These are phyloP conservation scores for Drosophila paranaensis DNA, from an alignment of 2,888 invertebrate genomes.

Conservation along the genomic window DNA sequence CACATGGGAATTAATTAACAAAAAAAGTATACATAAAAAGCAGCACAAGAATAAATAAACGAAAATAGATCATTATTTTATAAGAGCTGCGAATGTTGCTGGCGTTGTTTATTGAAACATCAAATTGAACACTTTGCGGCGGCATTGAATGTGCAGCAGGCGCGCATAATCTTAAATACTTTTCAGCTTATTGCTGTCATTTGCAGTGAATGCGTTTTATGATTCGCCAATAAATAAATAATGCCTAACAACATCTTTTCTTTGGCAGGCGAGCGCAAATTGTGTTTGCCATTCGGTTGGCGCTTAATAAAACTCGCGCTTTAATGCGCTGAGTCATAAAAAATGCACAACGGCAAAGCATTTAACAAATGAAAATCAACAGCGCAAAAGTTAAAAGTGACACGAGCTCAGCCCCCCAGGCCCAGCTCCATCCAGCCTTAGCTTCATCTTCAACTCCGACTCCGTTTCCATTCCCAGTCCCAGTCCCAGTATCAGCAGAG, in stretches of 20 bases:
- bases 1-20: slow-evolving; percentile 28
- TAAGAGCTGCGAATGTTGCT: slow-evolving; percentile 49
- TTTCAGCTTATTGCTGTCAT: slow-evolving; percentile 3
- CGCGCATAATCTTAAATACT: slow-evolving; percentile 3
- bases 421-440: background rate
- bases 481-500: slow-evolving; percentile 21
- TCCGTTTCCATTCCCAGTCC: background rate
- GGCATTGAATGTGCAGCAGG: slow-evolving; percentile 28
- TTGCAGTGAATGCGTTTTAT: slow-evolving; percentile 27
- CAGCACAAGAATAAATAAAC: slow-evolving; percentile 16
- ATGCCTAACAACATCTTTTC: slow-evolving; percentile 26
- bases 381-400: slow-evolving; percentile 59
- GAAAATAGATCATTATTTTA: slow-evolving; percentile 57
- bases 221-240: slow-evolving; percentile 36
- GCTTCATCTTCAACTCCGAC: background rate
- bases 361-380: slow-evolving; percentile 61
- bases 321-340: slow-evolving; percentile 44
- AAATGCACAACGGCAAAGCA: slow-evolving; percentile 46
- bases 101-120: slow-evolving; percentile 66
- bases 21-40: slow-evolving; percentile 10
- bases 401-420: slow-evolving; percentile 23
- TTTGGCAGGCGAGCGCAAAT: slow-evolving; percentile 9
- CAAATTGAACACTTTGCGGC: slow-evolving; percentile 65
- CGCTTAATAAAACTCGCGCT: slow-evolving; percentile 28
- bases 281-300: slow-evolving; percentile 5